Base-by-base conservation (phyloP, 2,797 vertebrate species). In the Pterois miles region DNA sequence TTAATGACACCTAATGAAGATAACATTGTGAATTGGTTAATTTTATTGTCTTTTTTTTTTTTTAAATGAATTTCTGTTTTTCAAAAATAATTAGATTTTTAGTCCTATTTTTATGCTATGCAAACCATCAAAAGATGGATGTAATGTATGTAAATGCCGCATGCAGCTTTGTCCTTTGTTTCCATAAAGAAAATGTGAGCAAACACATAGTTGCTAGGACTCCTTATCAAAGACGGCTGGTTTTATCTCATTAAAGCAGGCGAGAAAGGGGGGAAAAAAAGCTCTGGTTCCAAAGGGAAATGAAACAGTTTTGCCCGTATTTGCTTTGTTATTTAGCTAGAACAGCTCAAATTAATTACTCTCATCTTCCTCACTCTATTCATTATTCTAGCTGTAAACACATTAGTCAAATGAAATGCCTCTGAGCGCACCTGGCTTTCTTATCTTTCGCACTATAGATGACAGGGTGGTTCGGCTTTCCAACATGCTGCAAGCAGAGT, bases 291-390 rank as follows among this genome's bases (percentile, higher is more conserved):
- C 91, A 57, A 85, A 34, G 93, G 91, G 92, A 93, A 92, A 92
- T 90, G 82, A 92, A 94, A 92, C 87, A 88, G 89, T 95, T 95
- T 93, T 93, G 87, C 90, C 75, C 4, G 36, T 88, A 93, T 94
- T 95, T 94, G 92, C 91, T 94, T 94, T 94, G 92, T 93, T 93
- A 93, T 92, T 94, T 93, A 92, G 89, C 88, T 74, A 34, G 80
- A 86, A 84, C 84, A 87, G 86, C 91, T 91, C 70, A 89, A 91
- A 93, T 92, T 92, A 95, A 95, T 94, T 90, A 92, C 82, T 80
- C 90, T 90, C 86, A 86, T 93, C 92, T 90, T 85, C 74, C 81
- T 86, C 73, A 65, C 85, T 85, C 84, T 78, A 81, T 89, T 92
- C 89, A 92, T 92, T 91, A 92, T 88, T 88, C 84, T 52, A 56